Percentiles rank a stretch among this genome's conserved stretches.
Conservation (phyloP, 2,888 invertebrate species). For the Drosophila setosimentum region DNA sequence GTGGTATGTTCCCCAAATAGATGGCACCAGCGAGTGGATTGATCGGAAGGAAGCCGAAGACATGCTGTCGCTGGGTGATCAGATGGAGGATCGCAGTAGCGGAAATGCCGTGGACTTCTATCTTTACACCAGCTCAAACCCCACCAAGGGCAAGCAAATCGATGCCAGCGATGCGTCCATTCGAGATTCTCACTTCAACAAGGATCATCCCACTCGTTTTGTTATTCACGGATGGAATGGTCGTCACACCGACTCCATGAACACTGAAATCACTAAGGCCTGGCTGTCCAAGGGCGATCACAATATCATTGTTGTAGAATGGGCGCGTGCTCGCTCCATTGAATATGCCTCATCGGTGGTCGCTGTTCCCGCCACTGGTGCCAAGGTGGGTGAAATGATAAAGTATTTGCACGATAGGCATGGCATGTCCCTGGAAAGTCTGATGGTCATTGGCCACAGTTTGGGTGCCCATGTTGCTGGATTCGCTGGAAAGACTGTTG, state of each 20-base stretch:
- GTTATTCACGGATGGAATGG: conserved; percentile 87
- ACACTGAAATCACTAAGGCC: conserved; percentile 82
- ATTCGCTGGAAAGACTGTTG: conserved; percentile 87
- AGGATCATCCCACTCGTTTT: conserved; percentile 62
- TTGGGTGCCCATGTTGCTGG: conserved; percentile 88
- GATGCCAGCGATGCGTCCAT: conserved; percentile 39
- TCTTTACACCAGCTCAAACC: conserved; percentile 73
- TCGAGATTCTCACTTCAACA: conserved; percentile 61
- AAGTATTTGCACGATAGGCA: conserved; percentile 85
- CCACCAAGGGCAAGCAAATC: conserved; percentile 53
- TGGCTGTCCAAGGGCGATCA: conserved; percentile 87
- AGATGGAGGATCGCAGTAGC: conserved; percentile 45
- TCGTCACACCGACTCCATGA: conserved; percentile 85
- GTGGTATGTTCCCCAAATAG: conserved; percentile 58
- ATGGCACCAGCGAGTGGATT: conserved; percentile 58
- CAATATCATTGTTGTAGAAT: conserved; percentile 88
- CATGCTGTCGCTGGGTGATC: conserved; percentile 30
- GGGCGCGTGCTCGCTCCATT: conserved; percentile 86
- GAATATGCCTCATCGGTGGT: conserved; percentile 87
- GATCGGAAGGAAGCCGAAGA: conserved; percentile 47
- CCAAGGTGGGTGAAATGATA: conserved; percentile 74
- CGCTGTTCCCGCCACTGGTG: conserved; percentile 75
- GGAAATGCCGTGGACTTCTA: conserved; percentile 64
- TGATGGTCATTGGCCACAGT: conserved; percentile 87
- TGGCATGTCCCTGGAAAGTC: conserved; percentile 83